phyloP scores from a whole-genome alignment of 2,797 vertebrate genomes.

The Pangasius djambal region DNA sequence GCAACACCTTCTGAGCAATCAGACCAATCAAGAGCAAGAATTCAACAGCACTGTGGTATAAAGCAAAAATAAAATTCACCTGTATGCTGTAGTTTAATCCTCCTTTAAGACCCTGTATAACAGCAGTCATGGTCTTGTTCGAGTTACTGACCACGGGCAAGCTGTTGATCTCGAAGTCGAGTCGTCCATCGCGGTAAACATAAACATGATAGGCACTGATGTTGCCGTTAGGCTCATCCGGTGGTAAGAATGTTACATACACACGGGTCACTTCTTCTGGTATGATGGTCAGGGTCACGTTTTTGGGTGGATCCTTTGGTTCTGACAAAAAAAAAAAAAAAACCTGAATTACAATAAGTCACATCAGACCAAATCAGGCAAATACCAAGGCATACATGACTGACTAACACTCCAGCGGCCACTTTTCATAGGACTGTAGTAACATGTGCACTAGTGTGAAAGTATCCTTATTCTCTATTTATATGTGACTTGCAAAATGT shows the following conservation, averaged over 20 bases:
- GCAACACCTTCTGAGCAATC: not conserved
- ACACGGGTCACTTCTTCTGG: slow-evolving; percentile 89
- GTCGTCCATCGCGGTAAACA: slow-evolving; percentile 81
- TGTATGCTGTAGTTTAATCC: slow-evolving; percentile 88
- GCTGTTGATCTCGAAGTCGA: slow-evolving; percentile 79
- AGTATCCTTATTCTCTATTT: not conserved
- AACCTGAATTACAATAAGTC: not conserved
- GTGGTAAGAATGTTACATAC: slow-evolving; percentile 87
- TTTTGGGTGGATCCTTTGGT: slow-evolving; percentile 91
- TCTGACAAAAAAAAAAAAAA: slow-evolving; percentile 69
- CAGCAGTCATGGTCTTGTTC: slow-evolving; percentile 79
- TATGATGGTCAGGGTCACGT: slow-evolving; percentile 85
- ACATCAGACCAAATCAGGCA: not conserved
- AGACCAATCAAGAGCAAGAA: not conserved
- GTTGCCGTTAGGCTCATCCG: slow-evolving; percentile 89
- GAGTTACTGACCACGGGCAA: slow-evolving; percentile 79
- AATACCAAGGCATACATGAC: not conserved
- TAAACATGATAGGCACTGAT: slow-evolving; percentile 88
- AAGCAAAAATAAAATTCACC: slow-evolving; percentile 24
- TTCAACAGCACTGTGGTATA: not conserved
- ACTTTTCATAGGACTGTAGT: not conserved
- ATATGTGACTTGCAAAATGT: not conserved
- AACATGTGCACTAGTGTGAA: not conserved
- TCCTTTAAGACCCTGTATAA: slow-evolving; percentile 91
- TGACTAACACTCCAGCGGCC: not conserved